Conservation (phyloP, 1,140 invertebrate genomes). For the Drosophila orosa region DNA sequence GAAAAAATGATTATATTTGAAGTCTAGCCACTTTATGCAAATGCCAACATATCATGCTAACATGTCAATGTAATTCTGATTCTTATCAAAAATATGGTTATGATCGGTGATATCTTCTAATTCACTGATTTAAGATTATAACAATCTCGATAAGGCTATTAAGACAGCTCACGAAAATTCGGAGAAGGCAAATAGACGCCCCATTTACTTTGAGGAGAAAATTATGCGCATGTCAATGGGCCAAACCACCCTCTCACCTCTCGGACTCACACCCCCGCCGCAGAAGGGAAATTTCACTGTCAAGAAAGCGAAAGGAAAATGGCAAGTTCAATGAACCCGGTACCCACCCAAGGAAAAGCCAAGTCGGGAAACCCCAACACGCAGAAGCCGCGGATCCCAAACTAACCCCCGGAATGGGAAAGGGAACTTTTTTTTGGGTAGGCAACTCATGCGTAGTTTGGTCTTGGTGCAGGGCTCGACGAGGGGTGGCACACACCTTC, state of each 20-base stretch:
- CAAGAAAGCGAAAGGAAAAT: constrained; percentile 72
- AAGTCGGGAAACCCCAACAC: constrained; percentile 49
- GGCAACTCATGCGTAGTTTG: constrained; percentile 42
- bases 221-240: constrained; percentile 60
- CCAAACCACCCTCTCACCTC: constrained; percentile 52
- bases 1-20: no score
- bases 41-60: not conserved
- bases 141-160: not conserved
- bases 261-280: constrained; percentile 21
- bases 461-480: not conserved
- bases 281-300: constrained; percentile 49
- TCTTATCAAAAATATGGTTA: not conserved
- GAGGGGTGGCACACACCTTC: constrained; percentile 1
- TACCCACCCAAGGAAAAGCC: constrained; percentile 39
- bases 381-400: constrained; percentile 37
- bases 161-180: constrained; percentile 3
- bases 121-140: not conserved
- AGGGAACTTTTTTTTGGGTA: constrained; percentile 23
- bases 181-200: not conserved
- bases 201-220: constrained; percentile 11
- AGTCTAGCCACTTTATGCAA: not conserved
- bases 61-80: not conserved
- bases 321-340: constrained; percentile 69
- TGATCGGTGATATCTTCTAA: not conserved
- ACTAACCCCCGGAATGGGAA: constrained; percentile 37